Evolutionary conservation across 2,888 invertebrate species (phyloP).

Genomic region (Sphecodes monilicornis): DNA sequence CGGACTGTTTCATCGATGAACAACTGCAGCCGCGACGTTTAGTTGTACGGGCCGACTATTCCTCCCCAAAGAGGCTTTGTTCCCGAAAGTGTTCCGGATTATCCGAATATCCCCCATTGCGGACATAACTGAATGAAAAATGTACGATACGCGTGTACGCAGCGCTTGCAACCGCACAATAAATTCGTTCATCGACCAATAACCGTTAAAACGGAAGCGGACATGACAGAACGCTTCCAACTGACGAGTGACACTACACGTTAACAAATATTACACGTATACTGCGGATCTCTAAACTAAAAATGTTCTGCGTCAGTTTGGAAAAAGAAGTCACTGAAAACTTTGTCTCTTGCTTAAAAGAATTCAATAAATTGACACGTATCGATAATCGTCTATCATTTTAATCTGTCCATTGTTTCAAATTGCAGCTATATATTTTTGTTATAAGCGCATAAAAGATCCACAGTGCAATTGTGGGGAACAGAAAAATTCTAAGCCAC

Average conservation of each 20-base stretch:
- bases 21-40: background rate
- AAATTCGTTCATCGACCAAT: constrained; percentile 53
- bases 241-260: background rate
- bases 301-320: background rate
- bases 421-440: no score
- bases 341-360: no score
- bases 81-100: constrained; percentile 34
- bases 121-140: constrained; percentile 59
- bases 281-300: background rate
- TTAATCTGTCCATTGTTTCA: no score
- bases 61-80: constrained; percentile 26
- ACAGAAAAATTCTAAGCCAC: no score
- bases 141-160: constrained; percentile 43
- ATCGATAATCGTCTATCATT: no score
- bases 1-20: background rate
- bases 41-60: background rate
- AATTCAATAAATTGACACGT: no score
- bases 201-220: constrained; percentile 57
- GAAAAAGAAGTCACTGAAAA: no score
- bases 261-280: background rate
- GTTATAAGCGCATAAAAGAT: no score
- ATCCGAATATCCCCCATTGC: constrained; percentile 36
- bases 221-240: constrained; percentile 50
- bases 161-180: constrained; percentile 38
- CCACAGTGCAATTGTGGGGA: no score